Evolutionary conservation across 2,888 invertebrate genomes (phyloP).

Genomic region (Eudemis profundana): DNA sequence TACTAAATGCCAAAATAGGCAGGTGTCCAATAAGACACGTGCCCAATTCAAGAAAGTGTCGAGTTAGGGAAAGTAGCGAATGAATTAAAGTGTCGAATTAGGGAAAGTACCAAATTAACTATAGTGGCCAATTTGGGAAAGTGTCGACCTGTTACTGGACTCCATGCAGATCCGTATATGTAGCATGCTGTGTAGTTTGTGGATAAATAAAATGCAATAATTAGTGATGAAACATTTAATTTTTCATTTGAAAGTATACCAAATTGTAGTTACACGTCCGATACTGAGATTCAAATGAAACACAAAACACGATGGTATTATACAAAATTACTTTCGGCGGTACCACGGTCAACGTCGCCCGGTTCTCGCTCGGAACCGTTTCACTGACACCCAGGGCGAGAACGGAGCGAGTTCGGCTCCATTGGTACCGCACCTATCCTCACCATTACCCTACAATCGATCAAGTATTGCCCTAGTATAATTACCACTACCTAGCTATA

Average conservation of each 20-base stretch:
- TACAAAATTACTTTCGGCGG: slow-evolving; percentile 66
- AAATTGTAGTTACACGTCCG: slow-evolving; percentile 81
- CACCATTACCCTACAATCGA: slow-evolving; percentile 65
- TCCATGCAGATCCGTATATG: not conserved
- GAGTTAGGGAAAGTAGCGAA: too few relatives aligned
- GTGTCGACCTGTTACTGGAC: too few relatives aligned
- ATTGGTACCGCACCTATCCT: slow-evolving; percentile 47
- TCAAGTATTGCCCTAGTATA: slow-evolving; percentile 78
- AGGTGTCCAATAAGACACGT: too few relatives aligned
- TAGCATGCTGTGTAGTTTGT: not conserved
- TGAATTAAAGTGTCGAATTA: too few relatives aligned
- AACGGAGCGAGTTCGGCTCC: slow-evolving; percentile 48
- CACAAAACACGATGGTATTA: slow-evolving; percentile 76
- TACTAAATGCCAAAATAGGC: too few relatives aligned
- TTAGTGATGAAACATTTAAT: slow-evolving; percentile 84
- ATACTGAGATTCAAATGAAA: slow-evolving; percentile 85
- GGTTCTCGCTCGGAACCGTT: slow-evolving; percentile 25
- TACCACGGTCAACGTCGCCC: slow-evolving; percentile 28
- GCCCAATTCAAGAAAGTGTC: too few relatives aligned
- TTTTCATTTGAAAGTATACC: slow-evolving; percentile 85
- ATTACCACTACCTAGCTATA: slow-evolving; percentile 83
- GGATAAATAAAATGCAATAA: slow-evolving; percentile 53
- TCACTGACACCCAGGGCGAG: slow-evolving; percentile 14
- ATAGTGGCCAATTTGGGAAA: too few relatives aligned
- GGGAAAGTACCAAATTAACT: too few relatives aligned